phyloP scores from a whole-genome alignment of 2,113 vertebrate genomes.

The Gymnarchus niloticus region DNA sequence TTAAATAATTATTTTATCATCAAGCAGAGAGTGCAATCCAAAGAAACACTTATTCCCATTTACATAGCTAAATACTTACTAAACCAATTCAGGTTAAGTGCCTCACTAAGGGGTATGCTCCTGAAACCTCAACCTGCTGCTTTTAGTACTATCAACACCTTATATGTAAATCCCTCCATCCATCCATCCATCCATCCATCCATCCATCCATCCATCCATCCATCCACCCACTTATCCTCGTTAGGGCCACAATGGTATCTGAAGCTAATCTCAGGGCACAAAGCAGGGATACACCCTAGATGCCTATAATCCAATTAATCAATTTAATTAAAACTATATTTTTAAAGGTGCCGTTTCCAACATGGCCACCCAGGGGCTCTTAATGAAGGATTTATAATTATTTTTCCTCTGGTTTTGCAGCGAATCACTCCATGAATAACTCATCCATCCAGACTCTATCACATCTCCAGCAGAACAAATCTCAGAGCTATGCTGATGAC shows the following conservation, averaged over 20 bases:
- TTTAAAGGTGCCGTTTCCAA: neutral
- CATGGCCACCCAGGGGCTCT: neutral
- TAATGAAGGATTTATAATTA: neutral
- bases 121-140: neutral
- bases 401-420: neutral
- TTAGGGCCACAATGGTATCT: too few species aligned
- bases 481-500: too few species aligned
- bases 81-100: neutral
- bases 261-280: too few species aligned
- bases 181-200: too few species aligned
- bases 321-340: neutral
- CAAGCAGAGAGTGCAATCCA: too few species aligned
- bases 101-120: neutral
- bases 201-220: too few species aligned
- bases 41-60: neutral
- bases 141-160: too few species aligned
- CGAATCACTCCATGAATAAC: neutral
- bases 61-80: neutral
- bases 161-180: too few species aligned
- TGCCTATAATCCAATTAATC: neutral
- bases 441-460: neutral
- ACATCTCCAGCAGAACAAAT: neutral
- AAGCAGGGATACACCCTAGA: too few species aligned
- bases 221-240: too few species aligned
- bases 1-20: neutral